Base-by-base conservation (phyloP, 2,888 invertebrate genomes). In the Galerucella nymphaeae region DNA sequence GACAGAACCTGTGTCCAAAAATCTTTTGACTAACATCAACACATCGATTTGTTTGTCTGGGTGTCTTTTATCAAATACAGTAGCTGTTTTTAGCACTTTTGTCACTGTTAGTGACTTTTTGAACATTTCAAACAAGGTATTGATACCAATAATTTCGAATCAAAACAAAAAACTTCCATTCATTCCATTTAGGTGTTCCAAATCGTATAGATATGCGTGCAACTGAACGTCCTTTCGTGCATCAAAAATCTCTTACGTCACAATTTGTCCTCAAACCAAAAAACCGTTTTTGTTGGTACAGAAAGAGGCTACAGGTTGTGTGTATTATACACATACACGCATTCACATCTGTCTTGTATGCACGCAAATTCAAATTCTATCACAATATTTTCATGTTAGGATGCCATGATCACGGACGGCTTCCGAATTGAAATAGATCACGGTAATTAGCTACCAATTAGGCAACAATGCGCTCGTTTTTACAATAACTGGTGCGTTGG, bases 341-440 rank as follows among this genome's bases (percentile, higher is more conserved):
- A 80, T 78, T 77, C 77, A 59, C 75, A 79, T 76, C 45, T n/a
- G 20, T 20, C 30, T 38, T 38, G 58, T 57, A 53, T 30, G 57
- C 80, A 80, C 80, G 79, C 80, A 81, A 80, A 78, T 80, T 79
- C 79, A 80, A 80, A 78, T 80, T 79, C 78, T 76, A 79, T 78
- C 75, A 74, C 75, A 77, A 80, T n/a, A n/a, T 78, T 77, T 80
- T 78, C 80, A 78, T 76, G 78, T 73, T 73, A 70, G 74, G 75
- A 73, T 78, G 77, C 77, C 75, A 79, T 79, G 79, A 76, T 78
- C 77, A 77, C 57, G 73, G 30, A 30, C 8, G 20, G 75, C 76
- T 78, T 79, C 77, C 77, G 79, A 78, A 77, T 58, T 20, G 23
- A 58, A 58, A 58, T 77, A 69, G 77, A 77, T 80, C 75, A 72